phyloP scores from a whole-genome alignment of 2,888 invertebrate genomes.

The Heliconius ismenius region DNA sequence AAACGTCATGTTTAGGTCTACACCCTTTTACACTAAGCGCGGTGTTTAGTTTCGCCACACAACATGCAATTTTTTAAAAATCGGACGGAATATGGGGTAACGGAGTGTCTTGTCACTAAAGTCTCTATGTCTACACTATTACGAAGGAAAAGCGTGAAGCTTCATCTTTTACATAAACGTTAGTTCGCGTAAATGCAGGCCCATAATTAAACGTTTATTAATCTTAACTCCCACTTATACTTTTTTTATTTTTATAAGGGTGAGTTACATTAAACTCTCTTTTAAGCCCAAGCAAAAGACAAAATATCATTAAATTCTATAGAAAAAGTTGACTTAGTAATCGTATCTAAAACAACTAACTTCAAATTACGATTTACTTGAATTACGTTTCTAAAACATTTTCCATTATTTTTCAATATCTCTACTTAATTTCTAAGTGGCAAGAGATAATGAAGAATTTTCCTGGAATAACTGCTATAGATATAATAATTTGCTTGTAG shows the following conservation, averaged over 20 bases:
- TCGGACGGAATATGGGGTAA: neutral
- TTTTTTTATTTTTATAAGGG: neutral
- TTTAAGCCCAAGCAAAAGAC: no score
- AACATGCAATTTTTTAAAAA: neutral
- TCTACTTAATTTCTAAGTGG: neutral
- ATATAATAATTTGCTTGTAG: neutral
- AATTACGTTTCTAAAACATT: conserved; percentile 1
- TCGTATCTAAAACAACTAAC: neutral
- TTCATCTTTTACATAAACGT: neutral
- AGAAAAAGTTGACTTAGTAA: neutral
- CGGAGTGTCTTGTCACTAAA: neutral
- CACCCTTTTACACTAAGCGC: neutral
- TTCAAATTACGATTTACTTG: neutral
- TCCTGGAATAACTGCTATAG: neutral
- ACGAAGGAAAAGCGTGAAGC: neutral
- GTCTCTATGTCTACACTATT: neutral
- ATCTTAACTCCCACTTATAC: neutral
- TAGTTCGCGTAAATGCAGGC: neutral
- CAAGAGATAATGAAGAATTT: conserved; percentile 6
- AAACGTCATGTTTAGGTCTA: neutral
- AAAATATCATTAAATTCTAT: neutral
- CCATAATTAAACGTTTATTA: neutral
- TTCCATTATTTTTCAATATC: conserved; percentile 9
- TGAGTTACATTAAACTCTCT: no score
- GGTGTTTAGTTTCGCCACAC: neutral